phyloP scores from a whole-genome alignment of 2,888 invertebrate genomes.

The Habroteleia sp. region DNA sequence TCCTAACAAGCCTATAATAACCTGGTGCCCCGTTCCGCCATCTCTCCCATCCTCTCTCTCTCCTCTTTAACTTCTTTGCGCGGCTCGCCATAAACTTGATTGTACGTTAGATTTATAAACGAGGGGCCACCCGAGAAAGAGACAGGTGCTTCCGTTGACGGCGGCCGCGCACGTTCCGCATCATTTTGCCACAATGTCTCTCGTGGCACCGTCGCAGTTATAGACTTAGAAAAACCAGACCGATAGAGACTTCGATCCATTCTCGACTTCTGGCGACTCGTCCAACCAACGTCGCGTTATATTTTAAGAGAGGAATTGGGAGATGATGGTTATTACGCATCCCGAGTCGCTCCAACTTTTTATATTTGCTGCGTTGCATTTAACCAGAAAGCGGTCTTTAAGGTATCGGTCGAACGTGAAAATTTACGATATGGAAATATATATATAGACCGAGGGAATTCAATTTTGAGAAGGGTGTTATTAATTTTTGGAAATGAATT shows the following conservation, averaged over 20 bases:
- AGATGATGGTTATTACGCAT: conserved; percentile 62
- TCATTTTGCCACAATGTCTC: conserved; percentile 46
- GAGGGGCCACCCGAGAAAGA: conserved; percentile 69
- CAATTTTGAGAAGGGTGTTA: conserved; percentile 55
- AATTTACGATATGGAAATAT: conserved; percentile 62
- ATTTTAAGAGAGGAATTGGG: conserved; percentile 42
- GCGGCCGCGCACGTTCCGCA: conserved; percentile 58
- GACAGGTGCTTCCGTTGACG: conserved; percentile 65
- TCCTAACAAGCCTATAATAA: conserved; percentile 79
- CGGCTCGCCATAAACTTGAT: conserved; percentile 75
- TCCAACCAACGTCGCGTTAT: conserved; percentile 48
- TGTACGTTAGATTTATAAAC: conserved; percentile 79
- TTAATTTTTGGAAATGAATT: conserved; percentile 59
- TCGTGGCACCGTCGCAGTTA: conserved; percentile 5
- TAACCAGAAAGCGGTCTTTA: conserved; percentile 52
- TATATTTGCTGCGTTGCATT: conserved; percentile 53
- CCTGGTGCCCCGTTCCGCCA: conserved; percentile 68
- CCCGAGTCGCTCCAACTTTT: conserved; percentile 29
- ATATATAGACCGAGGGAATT: conserved; percentile 50
- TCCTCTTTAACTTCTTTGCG: conserved; percentile 58
- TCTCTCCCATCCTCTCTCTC: conserved; percentile 63
- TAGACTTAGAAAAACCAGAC: conserved; percentile 29
- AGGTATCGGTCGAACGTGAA: conserved; percentile 53
- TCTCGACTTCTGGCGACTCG: conserved; percentile 20
- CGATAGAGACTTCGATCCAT: conserved; percentile 2